Evolutionary conservation across 2,797 vertebrate species (phyloP).

Genomic region (Sebastes dallii): DNA sequence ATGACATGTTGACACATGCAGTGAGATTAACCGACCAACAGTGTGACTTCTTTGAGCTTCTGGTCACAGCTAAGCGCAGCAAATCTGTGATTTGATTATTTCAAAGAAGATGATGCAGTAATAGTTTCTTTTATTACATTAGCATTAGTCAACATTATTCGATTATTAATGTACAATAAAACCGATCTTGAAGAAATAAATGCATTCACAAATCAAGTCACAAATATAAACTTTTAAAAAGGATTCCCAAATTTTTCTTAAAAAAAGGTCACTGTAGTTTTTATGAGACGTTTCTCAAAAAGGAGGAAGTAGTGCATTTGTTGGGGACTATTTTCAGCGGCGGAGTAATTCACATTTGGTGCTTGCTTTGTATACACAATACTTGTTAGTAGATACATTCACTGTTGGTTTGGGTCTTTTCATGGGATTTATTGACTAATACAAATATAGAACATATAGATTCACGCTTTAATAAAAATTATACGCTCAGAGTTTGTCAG

Average conservation of each 20-base stretch:
- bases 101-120: background rate
- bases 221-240: background rate
- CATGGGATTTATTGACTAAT: background rate
- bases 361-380: too few relatives aligned
- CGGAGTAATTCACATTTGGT: background rate
- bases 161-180: background rate
- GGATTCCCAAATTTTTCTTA: background rate
- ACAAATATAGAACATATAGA: background rate
- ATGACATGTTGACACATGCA: background rate
- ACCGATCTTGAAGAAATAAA: background rate
- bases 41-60: background rate
- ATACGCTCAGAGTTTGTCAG: background rate
- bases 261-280: too few relatives aligned
- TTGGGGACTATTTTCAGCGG: background rate
- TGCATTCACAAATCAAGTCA: background rate
- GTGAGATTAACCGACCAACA: too few relatives aligned
- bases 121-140: background rate
- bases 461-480: background rate
- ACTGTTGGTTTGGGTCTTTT: background rate
- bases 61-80: background rate
- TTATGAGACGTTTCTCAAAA: too few relatives aligned
- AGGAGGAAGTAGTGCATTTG: background rate
- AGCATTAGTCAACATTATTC: background rate
- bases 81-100: background rate
- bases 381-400: background rate